Evolutionary conservation across 2,113 vertebrate species (phyloP), one percentile per base, ranked within the genome.

Genomic region (Abramis brama): DNA sequence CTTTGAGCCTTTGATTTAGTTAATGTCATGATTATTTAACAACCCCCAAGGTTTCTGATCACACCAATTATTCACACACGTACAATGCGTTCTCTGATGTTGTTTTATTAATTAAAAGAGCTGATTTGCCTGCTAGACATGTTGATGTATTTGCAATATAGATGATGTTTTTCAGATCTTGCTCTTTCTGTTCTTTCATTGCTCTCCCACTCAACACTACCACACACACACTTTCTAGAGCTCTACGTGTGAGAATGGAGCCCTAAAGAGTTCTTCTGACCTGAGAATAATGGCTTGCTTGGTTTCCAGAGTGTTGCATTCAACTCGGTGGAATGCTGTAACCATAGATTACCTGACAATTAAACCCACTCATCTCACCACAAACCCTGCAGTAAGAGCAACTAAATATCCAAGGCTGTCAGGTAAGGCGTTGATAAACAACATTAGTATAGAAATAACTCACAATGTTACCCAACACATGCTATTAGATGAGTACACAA

Each of bases 101-200:
- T 73, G 66, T 39, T 55, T 47, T 86, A 86, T 88, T 86, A 88
- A 86, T 83, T 83, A 59, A 55, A 83, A 70, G 66, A 86, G 43
- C 47, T 30, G 66, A 74, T 23, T 33, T 62, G 78, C 57, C 27
- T 33, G 6, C n/a, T 50, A 30, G 66, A 81, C 77, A 33, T 5
- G 25, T 71, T 60, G 59, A 77, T 2, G n/a, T 75, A 68, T 86
- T 76, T 83, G 45, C 85, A 85, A 64, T 71, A 62, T 77, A 83
- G 43, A 79, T 90, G 73, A 86, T 70, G 89, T 82, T 89, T 88
- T 88, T 87, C 45, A 88, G 87, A 85, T 90, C 59, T 71, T 59
- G 88, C 85, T 60, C 59, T 86, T 70, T 87, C 87, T 80, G 70
- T 86, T 70, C 76, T 86, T 71, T 86, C 86, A 73, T 79, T 60